Percentiles rank a stretch among this genome's conserved stretches.
phyloP scores from a whole-genome alignment of 2,888 invertebrate genomes.

The Cosmia trapezina region DNA sequence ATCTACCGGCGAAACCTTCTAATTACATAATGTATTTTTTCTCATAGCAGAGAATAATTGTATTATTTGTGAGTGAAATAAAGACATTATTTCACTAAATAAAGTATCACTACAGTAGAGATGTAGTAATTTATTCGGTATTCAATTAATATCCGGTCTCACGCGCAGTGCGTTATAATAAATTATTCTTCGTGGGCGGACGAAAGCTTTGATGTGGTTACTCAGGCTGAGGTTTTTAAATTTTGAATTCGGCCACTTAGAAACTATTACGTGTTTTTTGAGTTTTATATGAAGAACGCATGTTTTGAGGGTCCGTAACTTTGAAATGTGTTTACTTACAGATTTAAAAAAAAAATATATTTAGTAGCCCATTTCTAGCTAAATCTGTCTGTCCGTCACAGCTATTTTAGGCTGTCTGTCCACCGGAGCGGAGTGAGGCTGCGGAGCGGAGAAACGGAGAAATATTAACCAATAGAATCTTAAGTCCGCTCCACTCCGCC shows the following conservation, averaged over 20 bases:
- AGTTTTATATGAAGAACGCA: neutral
- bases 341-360: no score
- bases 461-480: no score
- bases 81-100: neutral
- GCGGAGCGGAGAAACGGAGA: no score
- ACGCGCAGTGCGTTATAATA: constrained; percentile 73
- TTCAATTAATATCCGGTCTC: constrained; percentile 85
- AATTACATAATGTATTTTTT: neutral
- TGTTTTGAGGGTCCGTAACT: neutral
- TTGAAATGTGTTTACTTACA: neutral
- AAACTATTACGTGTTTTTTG: constrained; percentile 7
- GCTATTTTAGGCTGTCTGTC: neutral
- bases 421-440: no score
- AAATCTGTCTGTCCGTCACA: no score
- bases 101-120: constrained; percentile 8
- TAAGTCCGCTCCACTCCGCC: no score
- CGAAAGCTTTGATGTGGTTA: constrained; percentile 78
- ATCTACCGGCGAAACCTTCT: no score
- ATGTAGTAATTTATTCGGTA: constrained; percentile 77
- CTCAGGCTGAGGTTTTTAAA: constrained; percentile 56
- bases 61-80: neutral
- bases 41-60: neutral
- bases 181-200: constrained; percentile 77
- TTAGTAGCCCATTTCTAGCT: neutral
- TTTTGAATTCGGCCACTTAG: neutral